Evolutionary conservation across 1,140 invertebrate species (phyloP).

Genomic region (Centruroides sculpturatus): DNA sequence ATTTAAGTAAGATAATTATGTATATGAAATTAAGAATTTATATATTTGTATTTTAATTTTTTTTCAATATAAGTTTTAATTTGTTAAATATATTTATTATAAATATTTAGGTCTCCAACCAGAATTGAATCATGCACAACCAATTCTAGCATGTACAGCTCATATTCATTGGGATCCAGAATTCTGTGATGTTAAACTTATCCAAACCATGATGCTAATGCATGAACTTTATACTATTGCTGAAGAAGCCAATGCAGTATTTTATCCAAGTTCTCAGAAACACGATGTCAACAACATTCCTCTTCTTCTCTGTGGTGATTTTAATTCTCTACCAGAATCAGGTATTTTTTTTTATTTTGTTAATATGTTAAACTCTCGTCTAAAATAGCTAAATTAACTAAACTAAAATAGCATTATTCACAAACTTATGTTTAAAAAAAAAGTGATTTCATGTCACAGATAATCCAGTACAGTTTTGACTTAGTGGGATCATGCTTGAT

Average conservation of each 20-base stretch:
- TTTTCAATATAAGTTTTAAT: no score
- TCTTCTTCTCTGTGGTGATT: constrained; percentile 90
- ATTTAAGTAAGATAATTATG: no score
- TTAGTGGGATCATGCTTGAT: no score
- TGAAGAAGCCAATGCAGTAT: constrained; percentile 2
- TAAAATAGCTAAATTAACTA: no score
- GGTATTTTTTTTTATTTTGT: constrained; percentile 36
- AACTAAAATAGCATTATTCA: no score
- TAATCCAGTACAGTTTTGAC: no score
- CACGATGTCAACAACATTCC: constrained; percentile 70
- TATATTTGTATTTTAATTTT: no score
- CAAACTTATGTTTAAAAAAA: no score
- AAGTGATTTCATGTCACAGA: no score
- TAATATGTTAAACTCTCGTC: no score
- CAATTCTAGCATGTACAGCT: constrained; percentile 87
- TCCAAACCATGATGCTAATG: constrained; percentile 98
- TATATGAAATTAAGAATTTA: no score
- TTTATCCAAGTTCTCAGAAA: constrained; percentile 35
- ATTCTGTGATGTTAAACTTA: constrained; percentile 98
- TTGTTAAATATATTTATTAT: not conserved
- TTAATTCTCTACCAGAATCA: constrained; percentile 96
- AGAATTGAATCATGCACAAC: constrained; percentile 47
- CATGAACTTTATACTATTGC: constrained; percentile 50
- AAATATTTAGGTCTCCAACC: not conserved
- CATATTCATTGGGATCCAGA: constrained; percentile 99